A percentile compares a stretch with the other conserved stretches of the same genome.
Evolutionary conservation across 2,888 invertebrate species (phyloP).

Genomic region (Drosophila fulvimacula): DNA sequence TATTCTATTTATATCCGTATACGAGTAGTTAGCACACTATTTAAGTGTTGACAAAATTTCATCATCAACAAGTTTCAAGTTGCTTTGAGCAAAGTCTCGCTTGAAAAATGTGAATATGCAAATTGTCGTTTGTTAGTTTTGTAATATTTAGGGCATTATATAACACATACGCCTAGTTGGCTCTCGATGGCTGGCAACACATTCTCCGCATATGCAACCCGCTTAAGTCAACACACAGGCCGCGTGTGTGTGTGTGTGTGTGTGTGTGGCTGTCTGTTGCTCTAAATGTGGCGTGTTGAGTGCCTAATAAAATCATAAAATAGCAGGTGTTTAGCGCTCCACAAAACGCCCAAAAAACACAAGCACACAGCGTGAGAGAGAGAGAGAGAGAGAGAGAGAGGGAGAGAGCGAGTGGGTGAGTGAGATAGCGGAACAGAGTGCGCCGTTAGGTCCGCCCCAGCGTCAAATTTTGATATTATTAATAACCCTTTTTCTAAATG

Average conservation of each 20-base stretch:
- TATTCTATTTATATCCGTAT: not conserved
- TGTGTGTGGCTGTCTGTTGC: constrained; percentile 14
- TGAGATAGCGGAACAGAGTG: no score
- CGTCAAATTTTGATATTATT: constrained; percentile 75
- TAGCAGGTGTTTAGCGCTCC: constrained; percentile 71
- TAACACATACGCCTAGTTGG: constrained; percentile 9
- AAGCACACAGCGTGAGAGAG: constrained; percentile 10
- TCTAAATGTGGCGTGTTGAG: constrained; percentile 63
- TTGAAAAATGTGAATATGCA: not conserved
- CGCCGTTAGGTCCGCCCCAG: constrained; percentile 46
- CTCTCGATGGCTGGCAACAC: constrained; percentile 7
- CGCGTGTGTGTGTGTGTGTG: constrained; percentile 5
- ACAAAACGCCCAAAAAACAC: constrained; percentile 45
- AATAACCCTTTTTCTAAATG: constrained; percentile 77
- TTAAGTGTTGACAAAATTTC: not conserved
- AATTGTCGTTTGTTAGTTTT: not conserved
- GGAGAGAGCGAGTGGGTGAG: no score
- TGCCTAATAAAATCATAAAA: constrained; percentile 74
- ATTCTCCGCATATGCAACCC: not conserved
- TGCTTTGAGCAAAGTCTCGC: no score
- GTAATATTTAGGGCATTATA: constrained; percentile 3
- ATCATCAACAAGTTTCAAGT: not conserved
- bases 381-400: not conserved
- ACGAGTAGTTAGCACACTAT: not conserved
- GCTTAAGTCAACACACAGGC: not conserved